phyloP scores from a whole-genome alignment of 2,797 vertebrate genomes.

The Pterois miles region DNA sequence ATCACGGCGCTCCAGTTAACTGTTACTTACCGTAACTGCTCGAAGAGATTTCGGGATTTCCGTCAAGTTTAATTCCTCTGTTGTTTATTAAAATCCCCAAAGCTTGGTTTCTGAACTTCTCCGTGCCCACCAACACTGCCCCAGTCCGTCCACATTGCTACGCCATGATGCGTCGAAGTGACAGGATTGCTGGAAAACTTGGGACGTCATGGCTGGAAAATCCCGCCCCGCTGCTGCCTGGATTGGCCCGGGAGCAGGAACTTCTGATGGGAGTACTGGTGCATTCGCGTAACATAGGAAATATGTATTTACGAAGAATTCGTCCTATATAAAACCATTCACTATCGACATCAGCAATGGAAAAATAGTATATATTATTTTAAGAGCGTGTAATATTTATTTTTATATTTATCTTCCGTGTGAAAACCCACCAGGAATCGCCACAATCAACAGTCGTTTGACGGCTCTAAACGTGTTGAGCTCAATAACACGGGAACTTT shows the following conservation, averaged over 20 bases:
- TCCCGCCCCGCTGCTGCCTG: slow-evolving; percentile 67
- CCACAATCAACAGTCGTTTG: background rate
- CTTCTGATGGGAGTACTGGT: slow-evolving; percentile 18
- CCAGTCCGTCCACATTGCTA: slow-evolving; percentile 67
- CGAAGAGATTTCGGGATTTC: background rate
- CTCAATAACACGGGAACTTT: rapidly evolving
- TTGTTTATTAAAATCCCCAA: background rate
- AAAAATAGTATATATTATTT: too few species aligned
- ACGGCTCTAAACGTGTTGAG: background rate
- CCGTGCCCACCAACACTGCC: slow-evolving; percentile 36
- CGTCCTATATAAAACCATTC: rapidly evolving
- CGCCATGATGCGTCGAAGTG: slow-evolving; percentile 85
- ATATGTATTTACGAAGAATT: rapidly evolving
- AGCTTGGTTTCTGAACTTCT: slow-evolving; percentile 53
- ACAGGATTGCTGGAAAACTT: slow-evolving; percentile 70
- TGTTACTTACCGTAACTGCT: slow-evolving; percentile 64
- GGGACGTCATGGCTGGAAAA: slow-evolving; percentile 73
- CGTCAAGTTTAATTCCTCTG: background rate
- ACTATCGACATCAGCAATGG: background rate
- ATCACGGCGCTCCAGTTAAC: slow-evolving; percentile 24
- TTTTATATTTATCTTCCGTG: too few species aligned
- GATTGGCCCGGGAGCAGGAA: slow-evolving; percentile 46
- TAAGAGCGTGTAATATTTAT: rapidly evolving
- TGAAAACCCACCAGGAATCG: background rate
- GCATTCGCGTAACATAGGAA: slow-evolving; percentile 22